These are phyloP conservation scores for Syrista parreyssii DNA, from an alignment of 2,888 invertebrate species.

Conservation along the genomic window DNA sequence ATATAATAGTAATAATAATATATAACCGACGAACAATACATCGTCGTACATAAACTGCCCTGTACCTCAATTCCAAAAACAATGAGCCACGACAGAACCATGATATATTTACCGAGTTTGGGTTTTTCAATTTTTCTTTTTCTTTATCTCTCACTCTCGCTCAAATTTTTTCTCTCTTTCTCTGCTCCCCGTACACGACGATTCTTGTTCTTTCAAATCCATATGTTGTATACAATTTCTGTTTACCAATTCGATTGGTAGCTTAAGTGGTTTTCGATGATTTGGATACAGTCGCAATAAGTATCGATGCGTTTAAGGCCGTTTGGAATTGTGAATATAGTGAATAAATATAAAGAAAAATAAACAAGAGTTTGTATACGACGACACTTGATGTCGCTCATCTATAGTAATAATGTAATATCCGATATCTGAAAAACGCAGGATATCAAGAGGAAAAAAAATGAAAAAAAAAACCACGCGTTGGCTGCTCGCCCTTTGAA, in stretches of 20 bases:
- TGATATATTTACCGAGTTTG: not conserved
- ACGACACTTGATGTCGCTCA: not conserved
- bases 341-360: not conserved
- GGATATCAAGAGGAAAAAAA: not conserved
- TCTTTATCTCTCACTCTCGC: not conserved
- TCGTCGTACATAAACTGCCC: not conserved
- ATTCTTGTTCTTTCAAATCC: not conserved
- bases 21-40: not conserved
- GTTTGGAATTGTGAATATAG: not conserved
- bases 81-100: not conserved
- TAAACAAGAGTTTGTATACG: not conserved
- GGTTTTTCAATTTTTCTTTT: not conserved
- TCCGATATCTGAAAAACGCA: not conserved
- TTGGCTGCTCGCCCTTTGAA: not conserved
- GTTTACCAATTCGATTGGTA: not conserved
- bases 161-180: not conserved
- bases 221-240: not conserved
- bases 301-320: slow-evolving; percentile 2
- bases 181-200: not conserved
- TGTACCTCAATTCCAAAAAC: not conserved
- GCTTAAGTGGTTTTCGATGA: not conserved
- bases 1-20: not conserved
- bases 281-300: not conserved
- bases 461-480: not conserved
- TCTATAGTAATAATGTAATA: not conserved